A percentile compares a stretch with the other conserved stretches of the same genome.
phyloP scores from a whole-genome alignment of 2,113 vertebrate genomes.

The Burhinus bistriatus region DNA sequence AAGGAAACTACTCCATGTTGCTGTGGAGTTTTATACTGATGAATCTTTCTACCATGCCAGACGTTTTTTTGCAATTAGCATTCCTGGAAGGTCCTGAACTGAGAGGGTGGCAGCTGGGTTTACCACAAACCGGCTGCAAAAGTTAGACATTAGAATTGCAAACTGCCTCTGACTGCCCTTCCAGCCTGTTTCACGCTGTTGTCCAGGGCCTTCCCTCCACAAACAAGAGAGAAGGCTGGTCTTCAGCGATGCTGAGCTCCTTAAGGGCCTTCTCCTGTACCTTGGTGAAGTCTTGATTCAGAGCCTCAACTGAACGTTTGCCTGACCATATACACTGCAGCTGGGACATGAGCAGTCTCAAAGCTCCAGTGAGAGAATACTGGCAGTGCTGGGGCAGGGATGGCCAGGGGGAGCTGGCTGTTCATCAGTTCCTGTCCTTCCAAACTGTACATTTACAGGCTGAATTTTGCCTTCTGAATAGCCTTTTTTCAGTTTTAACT shows the following conservation, averaged over 20 bases:
- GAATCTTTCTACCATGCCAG: background rate
- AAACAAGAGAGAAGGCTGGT: background rate
- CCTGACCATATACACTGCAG: background rate
- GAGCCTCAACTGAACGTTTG: background rate
- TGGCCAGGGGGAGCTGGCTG: background rate
- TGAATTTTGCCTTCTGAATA: background rate
- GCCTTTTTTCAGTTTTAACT: background rate
- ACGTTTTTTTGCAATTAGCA: background rate
- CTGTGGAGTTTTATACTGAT: background rate
- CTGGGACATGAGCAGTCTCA: background rate
- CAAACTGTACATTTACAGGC: background rate
- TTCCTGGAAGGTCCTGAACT: background rate
- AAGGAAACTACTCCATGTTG: background rate
- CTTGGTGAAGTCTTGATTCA: background rate
- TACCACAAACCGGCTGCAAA: background rate
- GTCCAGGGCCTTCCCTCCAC: background rate
- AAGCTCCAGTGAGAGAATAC: background rate
- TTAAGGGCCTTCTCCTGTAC: background rate
- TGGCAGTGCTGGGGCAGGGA: background rate
- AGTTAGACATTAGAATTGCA: background rate
- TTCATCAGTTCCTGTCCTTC: background rate
- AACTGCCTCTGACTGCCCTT: background rate
- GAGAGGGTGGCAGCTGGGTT: background rate
- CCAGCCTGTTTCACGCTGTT: background rate
- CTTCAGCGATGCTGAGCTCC: background rate